phyloP scores from a whole-genome alignment of 2,113 vertebrate genomes.

The Aramus guarauna region DNA sequence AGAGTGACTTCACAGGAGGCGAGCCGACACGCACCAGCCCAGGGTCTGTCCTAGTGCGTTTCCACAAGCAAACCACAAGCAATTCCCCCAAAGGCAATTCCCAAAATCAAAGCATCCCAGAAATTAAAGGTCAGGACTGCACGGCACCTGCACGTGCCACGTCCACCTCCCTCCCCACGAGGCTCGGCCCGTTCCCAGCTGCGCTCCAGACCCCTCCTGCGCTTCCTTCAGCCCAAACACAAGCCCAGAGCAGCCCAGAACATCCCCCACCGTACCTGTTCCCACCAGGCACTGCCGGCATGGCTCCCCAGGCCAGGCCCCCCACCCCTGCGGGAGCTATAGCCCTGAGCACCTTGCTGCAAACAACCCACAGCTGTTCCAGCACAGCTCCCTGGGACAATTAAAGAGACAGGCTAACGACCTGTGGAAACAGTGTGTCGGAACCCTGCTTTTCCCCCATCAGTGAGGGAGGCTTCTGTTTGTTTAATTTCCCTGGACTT shows the following conservation, averaged over 20 bases:
- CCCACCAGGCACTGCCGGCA: fast-evolving
- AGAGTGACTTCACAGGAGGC: too few species aligned
- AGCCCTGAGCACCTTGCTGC: neutral
- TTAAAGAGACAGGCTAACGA: neutral
- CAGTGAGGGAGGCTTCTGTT: neutral
- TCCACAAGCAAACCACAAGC: neutral
- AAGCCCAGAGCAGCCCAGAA: neutral
- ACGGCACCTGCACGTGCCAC: fast-evolving
- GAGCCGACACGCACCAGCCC: neutral
- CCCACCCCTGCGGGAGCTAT: neutral
- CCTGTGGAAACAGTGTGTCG: neutral
- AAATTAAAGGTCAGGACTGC: too few species aligned
- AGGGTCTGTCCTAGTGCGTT: neutral
- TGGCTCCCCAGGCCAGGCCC: fast-evolving
- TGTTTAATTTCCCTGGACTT: neutral
- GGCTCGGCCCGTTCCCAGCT: fast-evolving
- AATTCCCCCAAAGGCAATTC: neutral
- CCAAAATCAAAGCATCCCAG: too few species aligned
- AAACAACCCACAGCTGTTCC: neutral
- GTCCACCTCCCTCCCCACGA: fast-evolving
- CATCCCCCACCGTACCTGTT: fast-evolving
- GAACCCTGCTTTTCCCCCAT: neutral
- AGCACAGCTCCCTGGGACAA: neutral
- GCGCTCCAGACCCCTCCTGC: neutral
- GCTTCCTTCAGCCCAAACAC: neutral